A percentile compares a stretch with the other conserved stretches of the same genome.
Evolutionary conservation across 2,113 vertebrate genomes (phyloP).

Genomic region (Sus scrofa): T2T-Sscrofa CM000824.6:103239501-103240000

Average conservation of each 20-base stretch:
- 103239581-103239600: background rate
- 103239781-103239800: conserved; percentile 58
- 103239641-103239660: conserved; percentile 5
- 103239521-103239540: conserved; percentile 1
- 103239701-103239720: conserved; percentile 46
- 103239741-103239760: conserved; percentile 15
- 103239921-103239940: conserved; percentile 43
- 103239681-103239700: conserved; percentile 60
- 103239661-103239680: conserved; percentile 29
- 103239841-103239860: background rate
- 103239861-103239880: conserved; percentile 17
- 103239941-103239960: conserved; percentile 51
- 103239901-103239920: conserved; percentile 23
- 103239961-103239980: conserved; percentile 56
- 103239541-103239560: background rate
- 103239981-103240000: conserved; percentile 10
- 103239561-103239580: background rate
- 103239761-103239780: conserved; percentile 37
- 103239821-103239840: conserved; percentile 68
- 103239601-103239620: conserved; percentile 28
- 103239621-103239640: background rate
- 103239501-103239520: background rate
- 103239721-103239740: conserved; percentile 22
- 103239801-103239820: conserved; percentile 58
- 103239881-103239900: background rate